These are phyloP conservation scores for Tinea semifulvella DNA, from an alignment of 2,888 invertebrate species.

Conservation along the genomic window DNA sequence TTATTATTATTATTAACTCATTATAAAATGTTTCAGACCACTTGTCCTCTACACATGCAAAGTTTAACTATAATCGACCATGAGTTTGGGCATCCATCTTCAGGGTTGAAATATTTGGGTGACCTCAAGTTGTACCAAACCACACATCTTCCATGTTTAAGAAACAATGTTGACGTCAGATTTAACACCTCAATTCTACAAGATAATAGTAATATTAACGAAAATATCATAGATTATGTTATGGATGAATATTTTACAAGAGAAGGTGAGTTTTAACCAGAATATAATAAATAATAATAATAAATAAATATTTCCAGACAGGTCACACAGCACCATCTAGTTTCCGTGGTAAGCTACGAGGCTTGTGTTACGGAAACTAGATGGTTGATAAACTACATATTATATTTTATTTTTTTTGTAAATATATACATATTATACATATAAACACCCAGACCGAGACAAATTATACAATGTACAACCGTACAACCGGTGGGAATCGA, in stretches of 20 bases:
- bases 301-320: too few relatives aligned
- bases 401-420: too few relatives aligned
- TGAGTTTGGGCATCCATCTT: constrained; percentile 41
- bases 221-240: constrained; percentile 60
- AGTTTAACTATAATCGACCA: constrained; percentile 53
- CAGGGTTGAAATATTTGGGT: constrained; percentile 45
- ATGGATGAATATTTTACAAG: constrained; percentile 64
- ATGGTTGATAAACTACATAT: too few relatives aligned
- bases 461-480: too few relatives aligned
- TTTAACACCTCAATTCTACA: constrained; percentile 66
- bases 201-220: constrained; percentile 33
- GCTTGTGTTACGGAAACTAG: too few relatives aligned
- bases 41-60: constrained; percentile 67
- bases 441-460: too few relatives aligned
- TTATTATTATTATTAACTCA: too few relatives aligned
- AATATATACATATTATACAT: too few relatives aligned
- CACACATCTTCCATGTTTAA: constrained; percentile 52
- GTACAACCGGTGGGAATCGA: too few relatives aligned
- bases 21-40: constrained; percentile 47
- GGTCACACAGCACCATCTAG: too few relatives aligned
- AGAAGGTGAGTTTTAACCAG: constrained; percentile 64
- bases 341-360: too few relatives aligned
- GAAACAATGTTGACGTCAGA: constrained; percentile 54
- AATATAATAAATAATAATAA: too few relatives aligned
- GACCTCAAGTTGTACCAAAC: constrained; percentile 58